Conservation (phyloP, 2,888 invertebrate species). For the Agrochola lota region DNA sequence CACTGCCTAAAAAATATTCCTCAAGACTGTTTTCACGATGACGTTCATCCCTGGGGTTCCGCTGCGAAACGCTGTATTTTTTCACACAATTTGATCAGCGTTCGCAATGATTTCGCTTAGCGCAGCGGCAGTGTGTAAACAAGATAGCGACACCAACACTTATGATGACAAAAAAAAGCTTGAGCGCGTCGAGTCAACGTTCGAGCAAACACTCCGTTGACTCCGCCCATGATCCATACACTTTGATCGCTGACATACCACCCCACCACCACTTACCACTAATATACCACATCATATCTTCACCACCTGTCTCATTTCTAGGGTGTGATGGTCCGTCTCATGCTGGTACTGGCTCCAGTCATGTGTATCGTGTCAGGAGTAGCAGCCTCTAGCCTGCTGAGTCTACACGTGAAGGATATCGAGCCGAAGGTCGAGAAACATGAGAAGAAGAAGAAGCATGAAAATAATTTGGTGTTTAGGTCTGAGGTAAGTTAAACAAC, state of each 20-base stretch:
- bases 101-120: too few relatives aligned
- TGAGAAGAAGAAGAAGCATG: constrained; percentile 92
- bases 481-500: constrained; percentile 92
- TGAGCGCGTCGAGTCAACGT: constrained; percentile 85
- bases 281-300: constrained; percentile 16
- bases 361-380: constrained; percentile 99
- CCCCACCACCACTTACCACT: background rate
- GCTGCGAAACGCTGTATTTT: too few relatives aligned
- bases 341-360: constrained; percentile 99
- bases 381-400: constrained; percentile 96
- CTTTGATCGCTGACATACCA: constrained; percentile 91
- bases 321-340: constrained; percentile 99
- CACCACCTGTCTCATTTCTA: constrained; percentile 76
- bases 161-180: constrained; percentile 84
- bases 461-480: constrained; percentile 94
- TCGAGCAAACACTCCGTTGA: constrained; percentile 77
- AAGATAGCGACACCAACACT: background rate
- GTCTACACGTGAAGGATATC: constrained; percentile 96
- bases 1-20: too few relatives aligned
- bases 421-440: constrained; percentile 93
- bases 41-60: too few relatives aligned
- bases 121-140: too few relatives aligned
- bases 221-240: constrained; percentile 90
- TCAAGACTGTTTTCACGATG: too few relatives aligned
- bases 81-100: too few relatives aligned